phyloP scores from a whole-genome alignment of 2,888 invertebrate genomes.

The Nomada ferruginata region DNA sequence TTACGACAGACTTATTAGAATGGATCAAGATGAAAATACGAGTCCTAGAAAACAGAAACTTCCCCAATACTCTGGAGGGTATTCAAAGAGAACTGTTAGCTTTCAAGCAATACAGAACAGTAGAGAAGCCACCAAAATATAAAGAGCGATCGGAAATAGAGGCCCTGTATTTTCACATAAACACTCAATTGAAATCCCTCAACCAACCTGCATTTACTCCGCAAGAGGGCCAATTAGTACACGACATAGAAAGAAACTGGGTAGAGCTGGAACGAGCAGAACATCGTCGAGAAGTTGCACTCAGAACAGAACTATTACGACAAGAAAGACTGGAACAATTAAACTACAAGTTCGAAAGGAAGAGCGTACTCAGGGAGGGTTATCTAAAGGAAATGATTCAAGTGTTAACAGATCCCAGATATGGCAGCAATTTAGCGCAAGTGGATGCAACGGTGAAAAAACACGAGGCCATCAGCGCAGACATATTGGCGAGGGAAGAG shows the following conservation, averaged over 20 bases:
- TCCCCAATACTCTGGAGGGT: conserved; percentile 97
- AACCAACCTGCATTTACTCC: conserved; percentile 94
- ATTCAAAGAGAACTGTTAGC: conserved; percentile 95
- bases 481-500: conserved; percentile 96
- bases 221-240: conserved; percentile 95
- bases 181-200: conserved; percentile 97
- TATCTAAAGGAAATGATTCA: conserved; percentile 99
- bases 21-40: conserved; percentile 96
- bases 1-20: conserved; percentile 93
- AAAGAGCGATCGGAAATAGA: conserved; percentile 99
- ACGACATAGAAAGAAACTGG: conserved; percentile 98
- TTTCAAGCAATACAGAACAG: conserved; percentile 98
- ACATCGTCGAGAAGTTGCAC: conserved; percentile 95
- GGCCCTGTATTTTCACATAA: conserved; percentile 97
- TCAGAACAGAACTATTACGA: conserved; percentile 94
- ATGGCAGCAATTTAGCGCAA: conserved; percentile 95
- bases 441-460: conserved; percentile 99
- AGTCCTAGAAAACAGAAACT: conserved; percentile 92
- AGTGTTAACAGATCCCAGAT: conserved; percentile 95
- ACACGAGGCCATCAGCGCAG: conserved; percentile 98
- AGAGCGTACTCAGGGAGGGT: conserved; percentile 96
- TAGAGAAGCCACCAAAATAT: conserved; percentile 99
- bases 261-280: conserved; percentile 96
- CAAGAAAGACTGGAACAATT: conserved; percentile 97
- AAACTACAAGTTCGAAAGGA: conserved; percentile 97